Conservation (phyloP, 2,797 vertebrate species). For the Falco biarmicus region DNA sequence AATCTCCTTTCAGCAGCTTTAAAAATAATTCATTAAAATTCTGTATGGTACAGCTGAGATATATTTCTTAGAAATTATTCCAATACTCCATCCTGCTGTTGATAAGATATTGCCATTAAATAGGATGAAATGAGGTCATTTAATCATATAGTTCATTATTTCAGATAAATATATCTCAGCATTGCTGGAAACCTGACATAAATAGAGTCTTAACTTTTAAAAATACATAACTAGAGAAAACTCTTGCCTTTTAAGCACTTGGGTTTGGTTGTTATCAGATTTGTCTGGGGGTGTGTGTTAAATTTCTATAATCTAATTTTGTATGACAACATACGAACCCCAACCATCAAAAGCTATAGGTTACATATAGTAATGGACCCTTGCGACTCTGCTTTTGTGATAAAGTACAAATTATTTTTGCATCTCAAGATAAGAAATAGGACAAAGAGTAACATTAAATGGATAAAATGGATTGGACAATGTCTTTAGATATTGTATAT, state of each 20-base stretch:
- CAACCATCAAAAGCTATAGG: not conserved
- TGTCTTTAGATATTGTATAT: not conserved
- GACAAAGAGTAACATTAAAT: not conserved
- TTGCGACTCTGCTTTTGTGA: not conserved
- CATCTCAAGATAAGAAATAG: not conserved
- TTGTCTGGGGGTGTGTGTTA: too few species aligned
- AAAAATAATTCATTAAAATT: not conserved
- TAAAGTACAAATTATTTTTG: not conserved
- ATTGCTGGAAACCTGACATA: not conserved
- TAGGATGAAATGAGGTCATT: not conserved
- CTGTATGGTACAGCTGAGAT: not conserved
- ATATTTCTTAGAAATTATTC: not conserved
- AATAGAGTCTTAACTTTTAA: not conserved
- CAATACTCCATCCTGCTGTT: not conserved
- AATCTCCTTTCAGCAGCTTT: not conserved
- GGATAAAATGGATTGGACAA: not conserved
- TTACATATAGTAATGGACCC: not conserved
- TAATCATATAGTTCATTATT: not conserved
- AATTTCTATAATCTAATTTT: not conserved
- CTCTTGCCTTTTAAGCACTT: not conserved
- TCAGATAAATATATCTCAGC: not conserved
- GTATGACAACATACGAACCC: not conserved
- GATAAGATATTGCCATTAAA: not conserved
- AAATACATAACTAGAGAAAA: not conserved
- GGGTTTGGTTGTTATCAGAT: not conserved